phyloP scores from a whole-genome alignment of 2,797 vertebrate genomes.

The Smutsia temminckii region DNA sequence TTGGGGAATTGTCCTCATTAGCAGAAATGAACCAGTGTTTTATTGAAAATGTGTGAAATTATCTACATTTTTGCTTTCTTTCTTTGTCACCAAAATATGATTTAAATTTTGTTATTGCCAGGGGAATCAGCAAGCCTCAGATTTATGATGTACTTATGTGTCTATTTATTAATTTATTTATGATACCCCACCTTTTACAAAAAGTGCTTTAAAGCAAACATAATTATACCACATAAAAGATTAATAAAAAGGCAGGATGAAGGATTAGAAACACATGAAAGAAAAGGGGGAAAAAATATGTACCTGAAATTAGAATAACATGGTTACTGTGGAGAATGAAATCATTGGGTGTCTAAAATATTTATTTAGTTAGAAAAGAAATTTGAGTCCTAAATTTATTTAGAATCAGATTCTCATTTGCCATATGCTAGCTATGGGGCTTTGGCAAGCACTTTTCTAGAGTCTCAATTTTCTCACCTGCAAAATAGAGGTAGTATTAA shows the following conservation, averaged over 20 bases:
- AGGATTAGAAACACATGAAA: slow-evolving; percentile 47
- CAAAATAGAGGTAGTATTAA: not conserved
- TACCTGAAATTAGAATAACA: slow-evolving; percentile 31
- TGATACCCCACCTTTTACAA: slow-evolving; percentile 21
- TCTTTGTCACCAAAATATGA: slow-evolving; percentile 46
- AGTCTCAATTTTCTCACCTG: not conserved
- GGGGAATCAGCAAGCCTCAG: slow-evolving; percentile 18
- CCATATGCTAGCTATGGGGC: not conserved
- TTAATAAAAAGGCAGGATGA: slow-evolving; percentile 42
- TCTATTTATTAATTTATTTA: slow-evolving; percentile 68
- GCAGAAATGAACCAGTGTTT: slow-evolving; percentile 44
- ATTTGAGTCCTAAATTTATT: slow-evolving; percentile 11
- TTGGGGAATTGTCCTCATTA: slow-evolving; percentile 53
- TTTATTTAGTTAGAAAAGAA: slow-evolving; percentile 39
- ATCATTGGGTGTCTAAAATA: slow-evolving; percentile 34
- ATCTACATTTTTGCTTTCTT: not conserved
- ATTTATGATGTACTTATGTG: slow-evolving; percentile 41
- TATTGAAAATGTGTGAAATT: slow-evolving; percentile 46
- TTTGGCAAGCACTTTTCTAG: not conserved
- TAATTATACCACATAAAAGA: slow-evolving; percentile 59
- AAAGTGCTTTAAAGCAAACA: slow-evolving; percentile 45
- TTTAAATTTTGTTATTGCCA: slow-evolving; percentile 56
- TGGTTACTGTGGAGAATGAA: not conserved
- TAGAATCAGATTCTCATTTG: not conserved
- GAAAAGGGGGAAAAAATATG: not conserved